Evolutionary conservation across 1,140 invertebrate species (phyloP).

Genomic region (Calosoma granatense): DNA sequence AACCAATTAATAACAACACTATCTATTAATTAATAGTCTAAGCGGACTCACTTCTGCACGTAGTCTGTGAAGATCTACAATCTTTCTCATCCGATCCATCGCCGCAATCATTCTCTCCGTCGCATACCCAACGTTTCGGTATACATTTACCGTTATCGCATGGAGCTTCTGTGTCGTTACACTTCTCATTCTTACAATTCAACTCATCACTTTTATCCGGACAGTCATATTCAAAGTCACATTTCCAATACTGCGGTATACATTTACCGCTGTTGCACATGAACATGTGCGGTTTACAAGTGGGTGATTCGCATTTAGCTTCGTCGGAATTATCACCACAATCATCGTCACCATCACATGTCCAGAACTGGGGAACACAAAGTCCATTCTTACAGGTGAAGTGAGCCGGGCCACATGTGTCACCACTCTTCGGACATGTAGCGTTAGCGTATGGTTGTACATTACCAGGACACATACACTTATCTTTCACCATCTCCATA

Average conservation of each 20-base stretch:
- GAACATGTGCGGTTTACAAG: constrained; percentile 59
- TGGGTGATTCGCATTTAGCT: constrained; percentile 53
- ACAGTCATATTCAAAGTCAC: constrained; percentile 50
- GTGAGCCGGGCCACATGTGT: constrained; percentile 52
- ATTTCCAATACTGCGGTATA: constrained; percentile 33
- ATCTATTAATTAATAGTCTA: background rate
- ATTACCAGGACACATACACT: constrained; percentile 60
- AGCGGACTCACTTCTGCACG: constrained; percentile 23
- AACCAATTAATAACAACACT: background rate
- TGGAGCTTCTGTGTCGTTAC: constrained; percentile 54
- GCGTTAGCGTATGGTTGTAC: constrained; percentile 47
- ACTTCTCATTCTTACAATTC: constrained; percentile 40
- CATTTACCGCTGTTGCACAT: constrained; percentile 52
- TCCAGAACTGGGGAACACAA: constrained; percentile 56
- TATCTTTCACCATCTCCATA: constrained; percentile 46
- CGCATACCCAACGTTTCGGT: constrained; percentile 62
- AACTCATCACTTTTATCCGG: constrained; percentile 47
- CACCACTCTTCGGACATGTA: constrained; percentile 51
- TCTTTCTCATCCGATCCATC: constrained; percentile 64
- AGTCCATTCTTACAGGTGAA: constrained; percentile 54
- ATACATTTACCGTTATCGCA: constrained; percentile 71
- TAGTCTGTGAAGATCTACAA: constrained; percentile 21
- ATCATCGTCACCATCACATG: constrained; percentile 53
- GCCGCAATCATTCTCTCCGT: constrained; percentile 64
- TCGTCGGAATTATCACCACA: constrained; percentile 75